Evolutionary conservation across 2,113 vertebrate species (phyloP), one percentile per base, ranked within the genome.

Genomic region (Glareola pratincola): DNA sequence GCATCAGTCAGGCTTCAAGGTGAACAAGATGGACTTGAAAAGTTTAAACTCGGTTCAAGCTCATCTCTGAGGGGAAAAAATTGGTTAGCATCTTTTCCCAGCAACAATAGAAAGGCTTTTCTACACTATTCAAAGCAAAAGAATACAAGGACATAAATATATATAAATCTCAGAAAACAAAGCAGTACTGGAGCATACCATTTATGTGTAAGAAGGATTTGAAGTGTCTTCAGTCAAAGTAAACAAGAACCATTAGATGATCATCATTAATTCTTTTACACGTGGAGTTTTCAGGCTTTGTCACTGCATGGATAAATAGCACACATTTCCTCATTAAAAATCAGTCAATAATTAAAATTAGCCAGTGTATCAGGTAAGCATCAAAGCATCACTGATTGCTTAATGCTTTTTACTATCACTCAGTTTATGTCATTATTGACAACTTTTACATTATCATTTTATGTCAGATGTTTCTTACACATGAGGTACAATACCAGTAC

Each of bases 131-230:
- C 12, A 79, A 79, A 87, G 32, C 18, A 2, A n/a, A 94, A 59
- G 14, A 83, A 19, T 51, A 68, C 1, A 37, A n/a, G 3, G 16
- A 47, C 12, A 68, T 8, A 7, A 5, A 41, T 2, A 11, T 18
- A 67, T 23, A 18, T 87, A 47, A 57, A 39, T 27, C 16, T 79
- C n/a, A 67, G 34, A 50, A 90, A 66, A 37, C 3, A 77, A 39
- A 0, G 5, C 37, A 34, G 6, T n/a, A n/a, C 5, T 47, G 22
- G 6, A 59, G 7, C 32, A 43, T 0, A 77, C 10, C 53, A 67
- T 45, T n/a, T 41, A 20, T 27, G 8, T 13, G 23, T 27, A n/a
- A 36, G 32, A 45, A 75, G 5, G 10, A 68, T 47, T 64, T 68
- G 30, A 73, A 91, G 54, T 37, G 1, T 23, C 47, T 87, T 84